Conservation (phyloP, 1,140 invertebrate genomes). For the Zaprionus lachaisei region DNA sequence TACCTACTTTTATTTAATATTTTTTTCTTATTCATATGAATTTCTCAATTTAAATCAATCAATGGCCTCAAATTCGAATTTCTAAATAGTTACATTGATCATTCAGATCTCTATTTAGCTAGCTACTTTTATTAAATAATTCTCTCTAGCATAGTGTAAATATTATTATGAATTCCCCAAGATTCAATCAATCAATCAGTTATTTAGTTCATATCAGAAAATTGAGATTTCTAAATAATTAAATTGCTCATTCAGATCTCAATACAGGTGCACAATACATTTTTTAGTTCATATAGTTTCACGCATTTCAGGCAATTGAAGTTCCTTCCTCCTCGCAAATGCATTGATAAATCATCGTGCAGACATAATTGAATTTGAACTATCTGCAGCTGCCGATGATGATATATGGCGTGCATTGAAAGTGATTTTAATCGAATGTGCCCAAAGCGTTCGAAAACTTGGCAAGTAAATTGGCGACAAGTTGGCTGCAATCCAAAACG, state of each 20-base stretch:
- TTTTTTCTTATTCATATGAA: too few relatives aligned
- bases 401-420: conserved; percentile 52
- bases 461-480: conserved; percentile 69
- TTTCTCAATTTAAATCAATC: too few relatives aligned
- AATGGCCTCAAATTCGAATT: neutral
- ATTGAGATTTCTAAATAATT: neutral
- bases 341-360: conserved; percentile 63
- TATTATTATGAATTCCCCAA: neutral
- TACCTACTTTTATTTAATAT: too few relatives aligned
- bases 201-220: too few relatives aligned
- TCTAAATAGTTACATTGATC: neutral
- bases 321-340: conserved; percentile 7
- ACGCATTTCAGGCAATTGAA: conserved; percentile 18
- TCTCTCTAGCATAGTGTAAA: neutral
- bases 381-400: conserved; percentile 28
- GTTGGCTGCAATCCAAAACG: conserved; percentile 58
- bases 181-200: neutral
- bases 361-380: conserved; percentile 78
- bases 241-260: neutral
- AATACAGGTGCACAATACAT: neutral
- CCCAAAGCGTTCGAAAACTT: conserved; percentile 62
- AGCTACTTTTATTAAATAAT: too few relatives aligned
- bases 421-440: conserved; percentile 63
- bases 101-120: neutral
- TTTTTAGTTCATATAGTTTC: neutral